Evolutionary conservation across 2,797 vertebrate species (phyloP).

Genomic region (Sphenodon punctatus): DNA sequence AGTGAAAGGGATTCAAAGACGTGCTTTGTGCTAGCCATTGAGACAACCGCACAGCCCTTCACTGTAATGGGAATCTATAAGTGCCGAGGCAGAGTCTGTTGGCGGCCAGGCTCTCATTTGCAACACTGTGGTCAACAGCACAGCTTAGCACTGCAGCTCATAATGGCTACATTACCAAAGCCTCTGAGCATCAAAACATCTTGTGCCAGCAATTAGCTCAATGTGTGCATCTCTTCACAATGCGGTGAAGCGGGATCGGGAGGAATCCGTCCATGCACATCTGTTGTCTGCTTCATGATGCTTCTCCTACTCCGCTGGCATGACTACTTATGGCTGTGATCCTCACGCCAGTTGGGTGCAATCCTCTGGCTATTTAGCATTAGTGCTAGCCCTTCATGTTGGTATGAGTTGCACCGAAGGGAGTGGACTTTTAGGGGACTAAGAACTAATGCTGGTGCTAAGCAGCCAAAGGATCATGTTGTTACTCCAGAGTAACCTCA

Average conservation of each 20-base stretch:
- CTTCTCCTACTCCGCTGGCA: rapidly evolving
- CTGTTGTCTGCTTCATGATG: background rate
- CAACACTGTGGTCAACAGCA: too few species aligned
- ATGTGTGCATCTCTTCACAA: background rate
- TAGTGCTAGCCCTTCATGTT: rapidly evolving
- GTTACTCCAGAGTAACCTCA: too few species aligned
- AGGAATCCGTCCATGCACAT: constrained; percentile 11
- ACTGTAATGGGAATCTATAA: background rate
- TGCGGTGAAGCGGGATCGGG: rapidly evolving
- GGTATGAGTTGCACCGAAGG: background rate
- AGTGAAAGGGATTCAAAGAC: too few species aligned
- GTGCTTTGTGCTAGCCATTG: too few species aligned
- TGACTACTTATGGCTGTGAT: background rate
- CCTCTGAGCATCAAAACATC: background rate
- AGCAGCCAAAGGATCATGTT: too few species aligned
- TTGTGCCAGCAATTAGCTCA: rapidly evolving
- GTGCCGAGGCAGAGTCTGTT: rapidly evolving
- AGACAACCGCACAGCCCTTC: too few species aligned
- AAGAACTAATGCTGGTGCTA: too few species aligned
- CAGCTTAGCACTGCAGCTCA: background rate
- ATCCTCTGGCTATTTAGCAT: rapidly evolving
- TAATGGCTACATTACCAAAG: rapidly evolving
- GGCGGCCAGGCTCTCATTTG: background rate
- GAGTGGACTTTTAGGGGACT: too few species aligned
- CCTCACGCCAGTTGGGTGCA: rapidly evolving